Conservation (phyloP, 2,888 invertebrate species). For the Callyntrura sp. region DNA sequence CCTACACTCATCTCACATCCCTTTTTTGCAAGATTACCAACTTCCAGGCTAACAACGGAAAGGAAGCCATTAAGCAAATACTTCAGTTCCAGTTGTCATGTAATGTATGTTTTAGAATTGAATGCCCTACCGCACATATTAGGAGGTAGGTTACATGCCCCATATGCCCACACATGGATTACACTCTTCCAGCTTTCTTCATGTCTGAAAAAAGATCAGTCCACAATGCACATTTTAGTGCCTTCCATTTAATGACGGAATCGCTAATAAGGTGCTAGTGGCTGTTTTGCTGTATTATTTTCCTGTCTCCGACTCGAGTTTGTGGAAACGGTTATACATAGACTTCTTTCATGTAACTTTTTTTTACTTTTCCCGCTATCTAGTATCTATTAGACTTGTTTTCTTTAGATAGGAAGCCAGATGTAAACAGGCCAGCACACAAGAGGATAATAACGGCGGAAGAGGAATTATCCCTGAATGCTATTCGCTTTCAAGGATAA, state of each 20-base stretch:
- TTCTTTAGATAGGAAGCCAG: not conserved
- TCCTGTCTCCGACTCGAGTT: not conserved
- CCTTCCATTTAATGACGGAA: not conserved
- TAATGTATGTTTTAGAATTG: constrained; percentile 6
- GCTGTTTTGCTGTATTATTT: not conserved
- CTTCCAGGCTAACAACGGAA: not conserved
- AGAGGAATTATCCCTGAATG: constrained; percentile 14
- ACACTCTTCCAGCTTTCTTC: not conserved
- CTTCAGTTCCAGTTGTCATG: not conserved
- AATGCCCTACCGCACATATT: not conserved
- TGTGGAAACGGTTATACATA: not conserved
- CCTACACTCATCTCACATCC: not conserved
- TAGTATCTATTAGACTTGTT: too few species aligned
- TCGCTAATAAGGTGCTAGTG: not conserved
- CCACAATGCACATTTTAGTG: too few species aligned
- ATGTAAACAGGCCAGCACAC: constrained; percentile 13
- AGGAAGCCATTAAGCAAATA: constrained; percentile 26
- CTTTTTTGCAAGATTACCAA: constrained; percentile 18
- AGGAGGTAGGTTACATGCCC: not conserved
- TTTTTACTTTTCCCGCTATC: too few species aligned
- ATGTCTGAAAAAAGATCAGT: constrained; percentile 9
- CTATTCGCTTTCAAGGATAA: not conserved
- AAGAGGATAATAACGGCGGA: constrained; percentile 27
- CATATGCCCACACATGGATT: too few species aligned
- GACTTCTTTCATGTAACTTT: too few species aligned